These are phyloP conservation scores for Carcina quercana DNA, from an alignment of 2,888 invertebrate genomes.

Conservation along the genomic window DNA sequence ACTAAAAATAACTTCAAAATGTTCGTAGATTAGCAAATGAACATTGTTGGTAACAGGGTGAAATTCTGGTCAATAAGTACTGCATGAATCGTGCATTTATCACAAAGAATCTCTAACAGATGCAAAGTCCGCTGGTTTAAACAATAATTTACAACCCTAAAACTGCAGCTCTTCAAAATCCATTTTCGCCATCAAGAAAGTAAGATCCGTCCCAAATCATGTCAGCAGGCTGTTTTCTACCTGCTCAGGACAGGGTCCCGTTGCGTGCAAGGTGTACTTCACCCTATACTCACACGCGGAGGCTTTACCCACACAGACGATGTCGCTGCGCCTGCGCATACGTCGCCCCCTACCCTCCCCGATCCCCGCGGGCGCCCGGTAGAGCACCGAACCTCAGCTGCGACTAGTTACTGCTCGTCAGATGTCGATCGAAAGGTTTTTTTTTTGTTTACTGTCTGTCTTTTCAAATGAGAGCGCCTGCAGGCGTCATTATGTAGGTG, in stretches of 20 bases:
- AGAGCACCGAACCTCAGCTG: slow-evolving; percentile 59
- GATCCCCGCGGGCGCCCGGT: slow-evolving; percentile 31
- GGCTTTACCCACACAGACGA: slow-evolving; percentile 11
- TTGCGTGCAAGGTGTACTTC: slow-evolving; percentile 68
- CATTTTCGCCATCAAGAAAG: slow-evolving; percentile 57
- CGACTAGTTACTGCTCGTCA: slow-evolving; percentile 42
- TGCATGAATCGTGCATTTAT: too few relatives aligned
- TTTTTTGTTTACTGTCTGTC: slow-evolving; percentile 29
- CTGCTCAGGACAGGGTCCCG: slow-evolving; percentile 61
- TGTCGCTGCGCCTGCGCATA: slow-evolving; percentile 37
- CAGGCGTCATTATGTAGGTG: neutral
- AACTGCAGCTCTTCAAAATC: slow-evolving; percentile 17
- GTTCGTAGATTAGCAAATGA: too few relatives aligned
- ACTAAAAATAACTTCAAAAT: slow-evolving; percentile 5
- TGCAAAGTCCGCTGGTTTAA: too few relatives aligned
- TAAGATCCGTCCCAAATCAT: slow-evolving; percentile 56
- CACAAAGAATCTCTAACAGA: too few relatives aligned
- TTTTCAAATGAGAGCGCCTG: slow-evolving; percentile 13
- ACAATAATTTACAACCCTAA: too few relatives aligned
- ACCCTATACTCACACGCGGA: slow-evolving; percentile 40
- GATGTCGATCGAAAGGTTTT: slow-evolving; percentile 61
- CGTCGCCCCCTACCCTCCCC: slow-evolving; percentile 27
- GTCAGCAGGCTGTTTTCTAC: slow-evolving; percentile 57
- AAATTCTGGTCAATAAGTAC: too few relatives aligned
- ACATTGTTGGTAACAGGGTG: too few relatives aligned